A percentile compares a stretch with the other conserved stretches of the same genome.
Conservation (phyloP, 2,113 vertebrate species). For the Bombycilla garrulus region DNA sequence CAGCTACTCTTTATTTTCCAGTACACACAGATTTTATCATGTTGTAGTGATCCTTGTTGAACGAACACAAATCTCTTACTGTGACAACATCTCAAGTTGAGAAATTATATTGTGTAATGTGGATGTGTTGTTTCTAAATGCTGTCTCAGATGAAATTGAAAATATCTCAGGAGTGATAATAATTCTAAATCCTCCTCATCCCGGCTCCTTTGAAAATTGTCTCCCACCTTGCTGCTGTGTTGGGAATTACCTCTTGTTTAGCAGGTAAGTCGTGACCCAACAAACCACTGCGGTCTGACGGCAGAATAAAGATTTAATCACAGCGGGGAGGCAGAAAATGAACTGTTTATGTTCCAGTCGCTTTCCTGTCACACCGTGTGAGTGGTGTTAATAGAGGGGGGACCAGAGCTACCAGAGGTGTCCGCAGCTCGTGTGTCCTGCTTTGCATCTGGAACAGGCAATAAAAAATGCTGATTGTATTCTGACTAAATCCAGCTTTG, state of each 20-base stretch:
- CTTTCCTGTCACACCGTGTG: background rate
- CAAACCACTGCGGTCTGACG: fast-evolving
- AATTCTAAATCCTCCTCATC: background rate
- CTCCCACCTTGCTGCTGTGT: background rate
- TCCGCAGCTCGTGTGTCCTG: background rate
- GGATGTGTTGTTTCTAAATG: background rate
- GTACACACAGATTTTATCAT: background rate
- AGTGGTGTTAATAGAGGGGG: constrained; percentile 1
- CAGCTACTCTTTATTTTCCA: background rate
- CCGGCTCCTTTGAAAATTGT: background rate
- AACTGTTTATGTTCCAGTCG: constrained; percentile 19
- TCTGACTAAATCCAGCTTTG: background rate
- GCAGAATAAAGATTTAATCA: background rate
- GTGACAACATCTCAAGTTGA: background rate
- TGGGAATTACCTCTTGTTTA: background rate
- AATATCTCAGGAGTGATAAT: background rate
- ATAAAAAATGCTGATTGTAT: background rate
- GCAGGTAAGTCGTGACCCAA: background rate
- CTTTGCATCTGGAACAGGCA: background rate
- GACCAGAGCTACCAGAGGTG: background rate
- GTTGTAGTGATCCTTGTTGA: background rate
- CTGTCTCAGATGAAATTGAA: background rate
- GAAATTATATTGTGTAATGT: background rate
- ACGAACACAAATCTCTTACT: background rate
- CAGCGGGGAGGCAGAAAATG: background rate